Conservation (phyloP, 2,113 vertebrate genomes). For the Petrocephalus zakoni region DNA sequence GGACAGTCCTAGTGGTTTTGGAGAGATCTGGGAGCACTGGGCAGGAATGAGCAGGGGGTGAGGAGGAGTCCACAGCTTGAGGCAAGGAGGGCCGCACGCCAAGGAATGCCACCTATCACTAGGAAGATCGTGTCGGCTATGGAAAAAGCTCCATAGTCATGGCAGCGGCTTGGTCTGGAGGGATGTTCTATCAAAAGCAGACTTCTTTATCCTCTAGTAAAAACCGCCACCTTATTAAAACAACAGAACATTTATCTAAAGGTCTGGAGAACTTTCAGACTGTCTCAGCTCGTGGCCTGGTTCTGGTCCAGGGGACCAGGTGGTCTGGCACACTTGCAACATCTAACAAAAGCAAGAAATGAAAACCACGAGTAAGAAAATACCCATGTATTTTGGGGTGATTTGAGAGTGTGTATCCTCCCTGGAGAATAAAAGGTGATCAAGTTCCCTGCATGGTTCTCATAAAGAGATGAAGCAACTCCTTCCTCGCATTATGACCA, state of each 20-base stretch:
- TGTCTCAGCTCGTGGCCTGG: background rate
- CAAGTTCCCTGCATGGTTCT: background rate
- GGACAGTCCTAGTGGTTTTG: background rate
- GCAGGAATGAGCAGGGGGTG: background rate
- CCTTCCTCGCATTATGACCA: background rate
- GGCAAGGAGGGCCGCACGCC: background rate
- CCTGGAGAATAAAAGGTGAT: background rate
- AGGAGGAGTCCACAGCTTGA: background rate
- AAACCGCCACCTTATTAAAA: background rate
- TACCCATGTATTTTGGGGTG: background rate
- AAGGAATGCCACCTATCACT: background rate
- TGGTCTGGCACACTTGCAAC: background rate
- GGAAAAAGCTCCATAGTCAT: background rate
- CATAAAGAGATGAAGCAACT: background rate
- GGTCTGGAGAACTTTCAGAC: background rate
- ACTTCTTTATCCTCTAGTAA: background rate
- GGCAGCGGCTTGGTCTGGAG: background rate
- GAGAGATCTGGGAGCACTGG: background rate
- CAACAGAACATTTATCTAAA: background rate
- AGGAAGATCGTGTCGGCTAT: background rate
- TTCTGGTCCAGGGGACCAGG: background rate
- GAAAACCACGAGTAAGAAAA: background rate
- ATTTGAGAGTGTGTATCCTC: background rate
- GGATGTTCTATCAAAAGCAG: background rate
- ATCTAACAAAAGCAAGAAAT: background rate